A percentile compares a stretch with the other conserved stretches of the same genome.
These are phyloP conservation scores for Pomacea maculata DNA, from an alignment of 1,140 invertebrate genomes.

Conservation along the genomic window DNA sequence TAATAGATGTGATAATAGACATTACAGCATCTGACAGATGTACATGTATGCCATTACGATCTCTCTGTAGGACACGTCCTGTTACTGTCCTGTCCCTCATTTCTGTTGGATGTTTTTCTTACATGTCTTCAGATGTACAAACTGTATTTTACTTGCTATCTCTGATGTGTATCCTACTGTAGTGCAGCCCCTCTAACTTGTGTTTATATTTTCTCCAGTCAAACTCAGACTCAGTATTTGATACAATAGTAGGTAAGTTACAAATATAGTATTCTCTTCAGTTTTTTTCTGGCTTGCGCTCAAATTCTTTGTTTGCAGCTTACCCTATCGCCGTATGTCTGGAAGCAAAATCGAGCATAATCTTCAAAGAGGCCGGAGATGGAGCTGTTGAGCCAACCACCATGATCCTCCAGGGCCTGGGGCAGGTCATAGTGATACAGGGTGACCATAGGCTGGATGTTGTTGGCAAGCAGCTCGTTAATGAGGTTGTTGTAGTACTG, in stretches of 20 bases:
- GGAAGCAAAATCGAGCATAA: slow-evolving; percentile 63
- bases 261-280: too few species aligned
- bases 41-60: too few species aligned
- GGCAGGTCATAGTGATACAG: slow-evolving; percentile 66
- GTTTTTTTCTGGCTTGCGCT: neutral
- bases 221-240: neutral
- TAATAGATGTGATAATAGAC: too few species aligned
- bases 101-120: too few species aligned
- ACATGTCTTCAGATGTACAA: too few species aligned
- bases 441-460: slow-evolving; percentile 64
- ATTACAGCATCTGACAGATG: too few species aligned
- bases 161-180: too few species aligned
- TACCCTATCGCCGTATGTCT: slow-evolving; percentile 60
- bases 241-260: neutral
- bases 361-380: slow-evolving; percentile 69
- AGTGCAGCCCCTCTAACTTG: too few species aligned
- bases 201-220: too few species aligned
- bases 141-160: too few species aligned
- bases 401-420: slow-evolving; percentile 58
- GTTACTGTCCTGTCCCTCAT: too few species aligned
- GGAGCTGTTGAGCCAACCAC: slow-evolving; percentile 68
- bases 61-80: too few species aligned
- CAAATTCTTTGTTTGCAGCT: neutral
- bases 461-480: slow-evolving; percentile 38
- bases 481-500: slow-evolving; percentile 59